These are phyloP conservation scores for Hirtodrosophila histrioides DNA, from an alignment of 2,888 invertebrate genomes.

Conservation along the genomic window DNA sequence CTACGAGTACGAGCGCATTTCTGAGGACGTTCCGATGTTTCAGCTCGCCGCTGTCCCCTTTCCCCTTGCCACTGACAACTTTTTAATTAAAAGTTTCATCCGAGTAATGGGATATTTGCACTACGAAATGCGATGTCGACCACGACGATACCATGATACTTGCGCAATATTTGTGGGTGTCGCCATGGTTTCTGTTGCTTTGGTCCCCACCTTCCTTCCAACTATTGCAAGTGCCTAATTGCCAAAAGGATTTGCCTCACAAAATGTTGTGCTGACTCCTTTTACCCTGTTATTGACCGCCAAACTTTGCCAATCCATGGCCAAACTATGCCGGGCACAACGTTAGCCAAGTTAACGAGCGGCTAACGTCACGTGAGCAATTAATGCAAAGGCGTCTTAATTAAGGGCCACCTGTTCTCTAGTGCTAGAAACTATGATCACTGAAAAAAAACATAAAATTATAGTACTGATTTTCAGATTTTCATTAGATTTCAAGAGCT, in stretches of 20 bases:
- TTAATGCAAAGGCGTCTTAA: conserved; percentile 73
- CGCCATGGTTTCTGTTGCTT: conserved; percentile 31
- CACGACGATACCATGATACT: conserved; percentile 60
- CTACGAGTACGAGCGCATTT: conserved; percentile 41
- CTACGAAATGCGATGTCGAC: conserved; percentile 71
- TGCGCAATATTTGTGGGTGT: conserved; percentile 73
- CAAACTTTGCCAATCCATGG: conserved; percentile 57
- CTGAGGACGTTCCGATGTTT: conserved; percentile 40
- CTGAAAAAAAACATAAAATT: no score
- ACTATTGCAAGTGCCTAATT: conserved; percentile 72
- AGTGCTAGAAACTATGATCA: no score
- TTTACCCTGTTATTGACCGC: conserved; percentile 39
- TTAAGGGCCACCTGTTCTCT: conserved; percentile 37
- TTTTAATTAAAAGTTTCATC: conserved; percentile 81
- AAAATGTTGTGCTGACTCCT: conserved; percentile 68
- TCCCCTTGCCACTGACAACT: conserved; percentile 72
- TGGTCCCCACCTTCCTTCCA: background rate
- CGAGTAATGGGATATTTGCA: conserved; percentile 79
- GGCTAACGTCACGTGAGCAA: conserved; percentile 72
- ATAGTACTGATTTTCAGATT: no score
- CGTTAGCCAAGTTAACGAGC: conserved; percentile 70
- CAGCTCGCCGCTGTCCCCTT: conserved; percentile 20
- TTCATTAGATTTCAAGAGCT: no score
- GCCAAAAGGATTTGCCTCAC: conserved; percentile 79
- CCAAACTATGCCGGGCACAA: conserved; percentile 56